Evolutionary conservation across 1,140 invertebrate species (phyloP).

Genomic region (Euborellia annulipes): DNA sequence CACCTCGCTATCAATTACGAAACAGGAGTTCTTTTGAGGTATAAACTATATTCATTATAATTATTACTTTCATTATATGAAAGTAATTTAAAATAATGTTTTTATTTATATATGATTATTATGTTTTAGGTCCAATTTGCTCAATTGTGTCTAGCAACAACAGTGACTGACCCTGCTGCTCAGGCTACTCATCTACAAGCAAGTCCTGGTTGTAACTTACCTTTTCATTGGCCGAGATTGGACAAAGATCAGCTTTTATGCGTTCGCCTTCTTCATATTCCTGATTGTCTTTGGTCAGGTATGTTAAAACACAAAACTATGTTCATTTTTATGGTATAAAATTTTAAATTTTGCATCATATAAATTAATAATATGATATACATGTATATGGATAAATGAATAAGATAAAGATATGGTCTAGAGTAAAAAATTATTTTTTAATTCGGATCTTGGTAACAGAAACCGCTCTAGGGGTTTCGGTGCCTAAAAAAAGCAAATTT

Average conservation of each 20-base stretch:
- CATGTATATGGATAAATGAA: no score
- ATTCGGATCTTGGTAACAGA: no score
- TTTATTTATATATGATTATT: no score
- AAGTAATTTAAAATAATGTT: no score
- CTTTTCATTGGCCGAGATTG: slow-evolving; percentile 87
- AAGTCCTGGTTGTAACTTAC: slow-evolving; percentile 71
- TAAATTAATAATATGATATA: no score
- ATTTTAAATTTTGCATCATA: neutral
- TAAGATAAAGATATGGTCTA: no score
- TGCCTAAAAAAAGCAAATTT: no score
- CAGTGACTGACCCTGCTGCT: slow-evolving; percentile 45
- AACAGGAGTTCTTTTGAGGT: slow-evolving; percentile 39
- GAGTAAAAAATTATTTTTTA: no score
- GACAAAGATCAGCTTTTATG: slow-evolving; percentile 81
- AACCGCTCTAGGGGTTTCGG: no score
- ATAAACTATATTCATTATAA: slow-evolving; percentile 7
- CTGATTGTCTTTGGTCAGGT: slow-evolving; percentile 77
- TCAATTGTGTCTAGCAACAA: slow-evolving; percentile 61
- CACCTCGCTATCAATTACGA: slow-evolving; percentile 83
- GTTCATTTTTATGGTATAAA: no score
- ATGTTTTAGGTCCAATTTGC: slow-evolving; percentile 58
- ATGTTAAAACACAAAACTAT: no score
- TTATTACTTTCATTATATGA: no score
- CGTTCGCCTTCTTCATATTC: slow-evolving; percentile 54
- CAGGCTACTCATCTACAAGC: slow-evolving; percentile 55